Base-by-base conservation (phyloP, 2,888 invertebrate species). In the Cephus rjabovi region DNA sequence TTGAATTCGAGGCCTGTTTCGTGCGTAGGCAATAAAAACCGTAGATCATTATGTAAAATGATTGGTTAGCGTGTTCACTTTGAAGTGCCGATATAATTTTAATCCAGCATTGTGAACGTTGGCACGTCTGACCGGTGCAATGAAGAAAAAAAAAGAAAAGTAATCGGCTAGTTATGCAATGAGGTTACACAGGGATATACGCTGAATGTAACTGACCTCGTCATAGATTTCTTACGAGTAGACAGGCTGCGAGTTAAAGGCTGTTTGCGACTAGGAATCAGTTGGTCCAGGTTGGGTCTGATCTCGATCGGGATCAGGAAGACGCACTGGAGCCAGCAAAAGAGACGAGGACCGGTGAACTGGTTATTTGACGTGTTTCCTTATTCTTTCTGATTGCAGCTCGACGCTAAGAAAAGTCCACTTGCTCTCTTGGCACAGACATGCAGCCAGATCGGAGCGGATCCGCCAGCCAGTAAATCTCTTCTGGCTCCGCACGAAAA, bases 361-460 rank as follows among this genome's bases (percentile, higher is more conserved):
- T 33, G 37, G 35, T 76, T 76, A 9, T 12, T 31, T 73, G 74
- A 70, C 33, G 30, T 4, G 23, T 76, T 80, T 35, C 71, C 81
- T 81, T 86, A 82, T 83, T 84, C 85, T 92, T 93, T 92, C 93
- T 93, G 92, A 56, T 96, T 96, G 84, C 95, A 98, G 98, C 94
- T 98, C 95, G 98, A 98, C 93, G 97, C 98, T 84, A 98, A 98
- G 94, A 98, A 98, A 93, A 98, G 98, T 93, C 99, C 99, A 31
- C 93, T 99, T 92, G 98, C 98, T 75, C 93, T 99, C 81, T 93
- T 99, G 87, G 98, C 98, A 76, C 98, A 98, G 92, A 99, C 99
- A 77, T 99, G 99, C 94, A 98, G 98, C 92, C 98, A 98, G 90
- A 99, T 99, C 89, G 99, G 98, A 83, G 95, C 97, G 9, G 98